A percentile compares a stretch with the other conserved stretches of the same genome.
Conservation (phyloP, 2,888 invertebrate genomes). For the Smittia aterrima region DNA sequence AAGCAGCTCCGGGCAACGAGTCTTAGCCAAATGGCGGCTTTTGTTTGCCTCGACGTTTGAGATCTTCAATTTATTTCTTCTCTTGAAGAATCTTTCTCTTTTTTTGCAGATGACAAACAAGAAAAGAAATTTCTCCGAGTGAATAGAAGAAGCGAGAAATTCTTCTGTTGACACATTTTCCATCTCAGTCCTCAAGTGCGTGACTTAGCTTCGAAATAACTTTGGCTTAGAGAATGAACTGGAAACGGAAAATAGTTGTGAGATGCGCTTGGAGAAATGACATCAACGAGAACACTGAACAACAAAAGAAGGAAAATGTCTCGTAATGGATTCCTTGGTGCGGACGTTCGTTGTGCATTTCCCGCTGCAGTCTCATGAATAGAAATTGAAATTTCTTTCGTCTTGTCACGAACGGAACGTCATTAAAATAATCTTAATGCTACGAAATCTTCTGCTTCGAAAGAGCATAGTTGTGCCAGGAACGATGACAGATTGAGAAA, state of each 20-base stretch:
- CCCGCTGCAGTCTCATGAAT: slow-evolving; percentile 16
- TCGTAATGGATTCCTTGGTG: slow-evolving; percentile 29
- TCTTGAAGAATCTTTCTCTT: neutral
- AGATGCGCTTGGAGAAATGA: neutral
- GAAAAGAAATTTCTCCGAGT: neutral
- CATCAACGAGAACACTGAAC: neutral
- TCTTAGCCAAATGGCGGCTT: too few species aligned
- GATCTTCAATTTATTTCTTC: neutral
- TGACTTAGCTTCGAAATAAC: slow-evolving; percentile 28
- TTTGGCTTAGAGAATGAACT: neutral
- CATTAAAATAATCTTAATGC: slow-evolving; percentile 17
- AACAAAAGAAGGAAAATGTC: neutral
- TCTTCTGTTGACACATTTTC: slow-evolving; percentile 29
- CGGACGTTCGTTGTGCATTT: neutral
- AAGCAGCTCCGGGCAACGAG: too few species aligned
- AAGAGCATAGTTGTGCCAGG: neutral
- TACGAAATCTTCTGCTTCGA: neutral
- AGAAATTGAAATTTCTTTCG: slow-evolving; percentile 30
- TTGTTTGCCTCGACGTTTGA: neutral
- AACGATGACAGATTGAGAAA: too few species aligned
- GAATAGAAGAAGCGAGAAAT: neutral
- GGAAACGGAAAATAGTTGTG: slow-evolving; percentile 20
- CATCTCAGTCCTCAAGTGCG: slow-evolving; percentile 30
- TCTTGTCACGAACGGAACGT: slow-evolving; percentile 12
- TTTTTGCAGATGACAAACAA: neutral